Base-by-base conservation (phyloP, 2,888 invertebrate genomes). In the Apantesis nais region DNA sequence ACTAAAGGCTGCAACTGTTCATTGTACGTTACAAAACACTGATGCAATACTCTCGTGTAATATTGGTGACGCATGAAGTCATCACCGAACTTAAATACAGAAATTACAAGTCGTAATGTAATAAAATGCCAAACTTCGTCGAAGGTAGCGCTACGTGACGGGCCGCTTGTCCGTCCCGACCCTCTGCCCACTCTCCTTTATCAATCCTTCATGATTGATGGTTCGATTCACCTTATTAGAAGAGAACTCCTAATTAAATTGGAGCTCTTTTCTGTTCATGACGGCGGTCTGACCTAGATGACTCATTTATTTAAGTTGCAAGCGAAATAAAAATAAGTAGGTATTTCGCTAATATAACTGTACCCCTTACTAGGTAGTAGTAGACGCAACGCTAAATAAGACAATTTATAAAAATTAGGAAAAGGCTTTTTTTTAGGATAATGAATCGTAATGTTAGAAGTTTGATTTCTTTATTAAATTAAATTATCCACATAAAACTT, bases 161-260 rank as follows among this genome's bases (percentile, higher is more conserved):
- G 76, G 68, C 68, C 70, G 72, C 66, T 74, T 76, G 77, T 74
- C 72, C 76, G 29, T 61, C 67, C 76, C 4, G 7, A 58, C 29
- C 55, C 55, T n/a, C 12, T 74, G 72, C 77, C 77, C 80, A 84
- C 76, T 80, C 83, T 73, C 74, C 82, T 84, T 79, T 84, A 81
- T 83, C 80, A 81, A 83, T 74, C 76, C 77, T 80, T 62, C 62
- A 69, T 84, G 83, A 86, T 84, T 78, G 75, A 87, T 85, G 69
- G 69, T 75, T 70, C 78, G 39, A 66, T 70, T 78, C 65, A 71
- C 78, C 78, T 78, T 77, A 67, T 72, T 75, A 75, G 48, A 68
- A 75, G 77, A 60, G 66, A 76, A 58, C 64, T 74, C 70, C 67
- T 78, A 79, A 83, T 84, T 78, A 73, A 80, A 83, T 84, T 70